These are phyloP conservation scores for Pristionchus entomophagus DNA, from an alignment of 2,888 invertebrate genomes.

Conservation along the genomic window DNA sequence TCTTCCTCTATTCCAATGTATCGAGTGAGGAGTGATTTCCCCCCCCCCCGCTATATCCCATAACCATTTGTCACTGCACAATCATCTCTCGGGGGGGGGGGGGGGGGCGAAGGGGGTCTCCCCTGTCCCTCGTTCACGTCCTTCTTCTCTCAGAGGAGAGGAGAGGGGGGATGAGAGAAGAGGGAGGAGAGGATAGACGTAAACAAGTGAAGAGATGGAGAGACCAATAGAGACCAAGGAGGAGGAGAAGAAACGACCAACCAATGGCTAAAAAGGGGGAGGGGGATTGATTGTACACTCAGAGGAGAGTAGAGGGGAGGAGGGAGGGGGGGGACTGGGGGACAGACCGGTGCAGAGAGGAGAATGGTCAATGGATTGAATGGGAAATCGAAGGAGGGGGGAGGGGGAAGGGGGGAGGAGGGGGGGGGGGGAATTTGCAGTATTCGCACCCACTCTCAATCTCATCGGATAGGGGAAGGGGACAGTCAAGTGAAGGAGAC, in stretches of 20 bases:
- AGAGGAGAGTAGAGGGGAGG: neutral
- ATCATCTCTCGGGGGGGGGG: neutral
- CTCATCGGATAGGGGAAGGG: neutral
- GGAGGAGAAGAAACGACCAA: constrained; percentile 18
- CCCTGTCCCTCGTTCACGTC: neutral
- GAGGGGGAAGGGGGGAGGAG: too few relatives aligned
- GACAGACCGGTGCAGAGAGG: constrained; percentile 4
- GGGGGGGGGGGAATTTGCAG: constrained; percentile 1
- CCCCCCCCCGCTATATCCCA: neutral
- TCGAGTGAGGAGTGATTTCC: neutral
- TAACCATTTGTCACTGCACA: neutral
- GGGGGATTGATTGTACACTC: constrained; percentile 18
- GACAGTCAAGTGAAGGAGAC: neutral
- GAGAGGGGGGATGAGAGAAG: neutral
- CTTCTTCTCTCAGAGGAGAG: neutral
- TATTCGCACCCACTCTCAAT: constrained; percentile 4
- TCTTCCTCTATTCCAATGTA: constrained; percentile 4
- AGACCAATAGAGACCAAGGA: neutral
- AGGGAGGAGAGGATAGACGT: constrained; percentile 21
- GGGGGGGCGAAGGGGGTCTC: neutral
- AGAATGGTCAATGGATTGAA: constrained; percentile 37
- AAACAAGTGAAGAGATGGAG: constrained; percentile 15
- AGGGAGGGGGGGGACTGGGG: neutral
- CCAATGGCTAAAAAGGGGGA: constrained; percentile 22
- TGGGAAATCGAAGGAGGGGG: constrained; percentile 2